Percentiles rank a stretch among this genome's conserved stretches.
phyloP scores from a whole-genome alignment of 2,888 invertebrate genomes.

The Rambutsinella grinnellia region DNA sequence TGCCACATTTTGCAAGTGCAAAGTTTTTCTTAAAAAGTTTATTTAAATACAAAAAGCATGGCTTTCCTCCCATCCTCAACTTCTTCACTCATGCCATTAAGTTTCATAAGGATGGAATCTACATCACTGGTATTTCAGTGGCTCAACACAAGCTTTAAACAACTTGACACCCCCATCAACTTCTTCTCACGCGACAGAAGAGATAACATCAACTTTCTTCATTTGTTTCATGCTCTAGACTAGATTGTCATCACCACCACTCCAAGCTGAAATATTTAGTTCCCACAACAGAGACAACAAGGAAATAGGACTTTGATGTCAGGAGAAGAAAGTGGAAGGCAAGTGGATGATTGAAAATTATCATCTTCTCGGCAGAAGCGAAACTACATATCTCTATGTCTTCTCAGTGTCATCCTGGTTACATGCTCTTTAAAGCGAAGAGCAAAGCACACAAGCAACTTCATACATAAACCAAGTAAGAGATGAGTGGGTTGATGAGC shows the following conservation, averaged over 20 bases:
- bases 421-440: constrained; percentile 3
- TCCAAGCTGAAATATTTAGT: constrained; percentile 26
- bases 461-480: too few species aligned
- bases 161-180: constrained; percentile 30
- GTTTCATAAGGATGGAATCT: constrained; percentile 5
- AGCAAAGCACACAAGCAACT: constrained; percentile 13
- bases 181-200: constrained; percentile 15
- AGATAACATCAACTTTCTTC: constrained; percentile 28
- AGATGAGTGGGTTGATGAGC: too few species aligned
- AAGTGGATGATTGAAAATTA: too few species aligned
- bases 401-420: constrained; percentile 3
- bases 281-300: constrained; percentile 42
- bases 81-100: too few species aligned
- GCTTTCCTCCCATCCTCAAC: too few species aligned
- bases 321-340: too few species aligned
- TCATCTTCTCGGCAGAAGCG: too few species aligned
- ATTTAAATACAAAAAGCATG: too few species aligned
- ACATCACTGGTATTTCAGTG: too few species aligned
- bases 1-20: too few species aligned
- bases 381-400: neutral
- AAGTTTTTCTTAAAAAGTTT: too few species aligned
- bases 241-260: constrained; percentile 6
- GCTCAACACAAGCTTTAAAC: too few species aligned
- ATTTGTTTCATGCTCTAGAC: constrained; percentile 14
- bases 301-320: constrained; percentile 42